Percentiles rank a stretch among this genome's conserved stretches.
Evolutionary conservation across 2,113 vertebrate genomes (phyloP).

Genomic region (Scolopax mira): DNA sequence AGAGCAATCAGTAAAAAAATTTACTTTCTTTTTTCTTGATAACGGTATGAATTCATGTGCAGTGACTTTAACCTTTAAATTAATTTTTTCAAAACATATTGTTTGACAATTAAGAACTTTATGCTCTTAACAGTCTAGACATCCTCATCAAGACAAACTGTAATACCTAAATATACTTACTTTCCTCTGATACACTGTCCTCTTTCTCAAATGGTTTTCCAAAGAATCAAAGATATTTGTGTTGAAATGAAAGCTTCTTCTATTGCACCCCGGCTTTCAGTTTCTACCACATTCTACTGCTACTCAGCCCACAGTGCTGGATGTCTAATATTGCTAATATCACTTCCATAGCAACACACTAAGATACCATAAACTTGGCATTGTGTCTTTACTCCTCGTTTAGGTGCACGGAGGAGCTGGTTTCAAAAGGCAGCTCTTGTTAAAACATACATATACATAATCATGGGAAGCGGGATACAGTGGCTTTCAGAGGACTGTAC

Average conservation of each 20-base stretch:
- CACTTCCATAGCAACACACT: constrained; percentile 46
- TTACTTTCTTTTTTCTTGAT: background rate
- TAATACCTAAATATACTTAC: constrained; percentile 15
- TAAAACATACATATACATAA: background rate
- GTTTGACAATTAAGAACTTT: background rate
- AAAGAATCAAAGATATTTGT: background rate
- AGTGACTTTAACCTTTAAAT: background rate
- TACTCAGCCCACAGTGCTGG: background rate
- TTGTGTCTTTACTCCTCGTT: background rate
- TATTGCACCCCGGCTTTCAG: background rate
- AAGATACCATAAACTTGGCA: constrained; percentile 15
- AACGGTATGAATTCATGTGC: background rate
- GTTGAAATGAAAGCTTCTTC: background rate
- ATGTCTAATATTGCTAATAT: constrained; percentile 53
- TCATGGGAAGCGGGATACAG: background rate
- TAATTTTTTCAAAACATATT: background rate
- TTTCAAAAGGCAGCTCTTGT: constrained; percentile 7
- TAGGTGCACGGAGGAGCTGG: constrained; percentile 19
- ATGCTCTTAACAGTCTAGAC: background rate
- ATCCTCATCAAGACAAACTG: background rate
- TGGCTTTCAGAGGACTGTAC: background rate
- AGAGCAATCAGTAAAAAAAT: background rate
- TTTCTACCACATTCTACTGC: background rate
- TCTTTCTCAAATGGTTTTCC: background rate
- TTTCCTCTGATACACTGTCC: background rate